Percentiles rank a stretch among this genome's conserved stretches.
Evolutionary conservation across 2,888 invertebrate species (phyloP).

Genomic region (Nephrocerus scutellatus): DNA sequence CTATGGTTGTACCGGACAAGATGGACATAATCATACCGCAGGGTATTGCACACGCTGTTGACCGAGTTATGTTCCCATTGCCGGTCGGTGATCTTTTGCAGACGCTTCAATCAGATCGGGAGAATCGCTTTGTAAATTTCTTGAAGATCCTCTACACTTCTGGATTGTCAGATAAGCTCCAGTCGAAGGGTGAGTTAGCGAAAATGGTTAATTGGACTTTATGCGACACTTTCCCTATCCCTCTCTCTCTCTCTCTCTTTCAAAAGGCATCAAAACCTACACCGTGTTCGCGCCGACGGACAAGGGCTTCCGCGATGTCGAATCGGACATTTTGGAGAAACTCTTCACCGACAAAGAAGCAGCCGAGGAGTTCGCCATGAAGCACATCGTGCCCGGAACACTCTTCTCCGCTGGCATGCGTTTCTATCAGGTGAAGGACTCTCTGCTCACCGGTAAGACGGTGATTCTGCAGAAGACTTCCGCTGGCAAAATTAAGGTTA

Average conservation of each 20-base stretch:
- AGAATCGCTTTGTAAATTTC: conserved; percentile 71
- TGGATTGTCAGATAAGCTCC: conserved; percentile 64
- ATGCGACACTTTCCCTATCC: neutral
- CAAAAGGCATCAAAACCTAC: conserved; percentile 69
- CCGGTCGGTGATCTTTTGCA: conserved; percentile 81
- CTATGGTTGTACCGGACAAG: conserved; percentile 71
- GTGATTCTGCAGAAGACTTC: conserved; percentile 70
- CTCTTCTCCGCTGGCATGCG: conserved; percentile 81
- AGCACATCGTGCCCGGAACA: conserved; percentile 70
- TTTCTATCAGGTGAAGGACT: conserved; percentile 77
- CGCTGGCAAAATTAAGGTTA: conserved; percentile 73
- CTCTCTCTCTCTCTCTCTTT: neutral
- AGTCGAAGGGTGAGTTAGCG: conserved; percentile 41
- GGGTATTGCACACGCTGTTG: conserved; percentile 77
- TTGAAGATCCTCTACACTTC: conserved; percentile 68
- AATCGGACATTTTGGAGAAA: conserved; percentile 55
- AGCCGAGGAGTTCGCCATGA: conserved; percentile 66
- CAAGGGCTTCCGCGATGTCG: conserved; percentile 64
- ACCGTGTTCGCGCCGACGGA: conserved; percentile 82
- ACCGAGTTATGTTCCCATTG: conserved; percentile 82
- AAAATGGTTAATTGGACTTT: neutral
- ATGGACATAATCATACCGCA: conserved; percentile 78
- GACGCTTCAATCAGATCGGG: conserved; percentile 76
- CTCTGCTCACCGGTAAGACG: conserved; percentile 66
- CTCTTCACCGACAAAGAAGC: conserved; percentile 58